Conservation (phyloP, 2,888 invertebrate species). For the Sminthurides aquaticus region DNA sequence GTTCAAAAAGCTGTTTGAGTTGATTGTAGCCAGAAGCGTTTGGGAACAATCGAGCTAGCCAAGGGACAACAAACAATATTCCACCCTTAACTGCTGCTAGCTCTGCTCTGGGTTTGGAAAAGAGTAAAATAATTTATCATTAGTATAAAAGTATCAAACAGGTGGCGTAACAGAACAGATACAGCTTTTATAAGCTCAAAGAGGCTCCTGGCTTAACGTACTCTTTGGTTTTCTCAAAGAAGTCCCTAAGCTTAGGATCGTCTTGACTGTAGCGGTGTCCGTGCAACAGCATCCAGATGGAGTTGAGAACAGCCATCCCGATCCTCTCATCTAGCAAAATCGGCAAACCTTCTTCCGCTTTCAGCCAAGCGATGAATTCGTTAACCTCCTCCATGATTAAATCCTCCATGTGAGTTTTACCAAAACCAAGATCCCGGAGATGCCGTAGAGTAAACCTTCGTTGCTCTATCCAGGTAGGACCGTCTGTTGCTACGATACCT, state of each 20-base stretch:
- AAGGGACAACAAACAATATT: background rate
- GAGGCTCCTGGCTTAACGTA: too few relatives aligned
- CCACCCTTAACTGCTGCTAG: background rate
- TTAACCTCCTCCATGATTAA: conserved; percentile 4
- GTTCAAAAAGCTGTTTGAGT: background rate
- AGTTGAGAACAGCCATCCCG: background rate
- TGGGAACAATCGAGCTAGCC: background rate
- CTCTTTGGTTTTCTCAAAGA: too few relatives aligned
- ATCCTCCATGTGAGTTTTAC: conserved; percentile 6
- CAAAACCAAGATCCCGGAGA: conserved; percentile 2
- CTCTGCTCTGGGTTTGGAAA: conserved; percentile 2
- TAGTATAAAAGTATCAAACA: too few relatives aligned
- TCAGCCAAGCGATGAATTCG: conserved; percentile 5
- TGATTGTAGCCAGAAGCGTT: background rate
- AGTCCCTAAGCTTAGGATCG: too few relatives aligned
- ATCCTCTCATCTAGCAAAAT: background rate
- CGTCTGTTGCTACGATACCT: background rate
- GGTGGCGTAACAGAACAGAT: too few relatives aligned
- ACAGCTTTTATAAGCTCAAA: too few relatives aligned
- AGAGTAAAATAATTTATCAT: too few relatives aligned
- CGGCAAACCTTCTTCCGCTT: background rate
- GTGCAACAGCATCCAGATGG: background rate
- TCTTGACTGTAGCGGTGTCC: background rate
- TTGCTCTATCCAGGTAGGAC: background rate
- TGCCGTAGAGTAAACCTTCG: background rate